Evolutionary conservation across 2,797 vertebrate species (phyloP), one percentile per base, ranked within the genome.

Genomic region (Oryzias sinensis): DNA sequence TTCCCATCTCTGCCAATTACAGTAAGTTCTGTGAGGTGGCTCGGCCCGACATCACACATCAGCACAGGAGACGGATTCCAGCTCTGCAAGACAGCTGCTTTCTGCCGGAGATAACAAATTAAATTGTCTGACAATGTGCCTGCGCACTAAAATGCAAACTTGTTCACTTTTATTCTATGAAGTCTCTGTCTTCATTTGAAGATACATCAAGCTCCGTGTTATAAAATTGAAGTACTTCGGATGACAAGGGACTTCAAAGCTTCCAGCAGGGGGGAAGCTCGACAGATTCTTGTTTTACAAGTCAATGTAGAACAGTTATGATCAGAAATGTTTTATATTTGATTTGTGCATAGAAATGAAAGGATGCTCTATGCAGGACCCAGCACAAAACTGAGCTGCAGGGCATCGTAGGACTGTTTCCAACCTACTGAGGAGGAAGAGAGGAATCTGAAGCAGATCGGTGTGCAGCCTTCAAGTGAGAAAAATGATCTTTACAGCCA

Each of bases 1-100:
- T 80, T 52, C 47, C 67, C 76, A 69, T 82, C 69, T 59, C 64
- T 49, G 64, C 68, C 80, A 78, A 79, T 84, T 72, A 82, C 79
- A 61, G 76, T 47, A 53, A 51, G 75, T 73, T 78, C 71, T 76
- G 44, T n/a, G 65, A 80, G 74, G 76, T 73, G 62, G 68, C 70
- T 77, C 72, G 52, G 59, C 60, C 58, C 33, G 29, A 62, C 74
- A 71, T 77, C 65, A 56, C 69, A 79, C 71, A 76, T 74, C 75
- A 76, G 79, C 73, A 63, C 62, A 24, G 54, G 63, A 72, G 68
- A 79, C 62, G 69, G 49, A 74, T 53, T 72, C 72, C 66, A 17
- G 63, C 63, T 13, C 61, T 63, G 68, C 1, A 27, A 78, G 65
- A 69, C 76, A 76, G 77, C 77, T 79, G 76, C 76, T 71, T 62